Conservation (phyloP, 2,888 invertebrate genomes). For the Sarcophaga variegata region DNA sequence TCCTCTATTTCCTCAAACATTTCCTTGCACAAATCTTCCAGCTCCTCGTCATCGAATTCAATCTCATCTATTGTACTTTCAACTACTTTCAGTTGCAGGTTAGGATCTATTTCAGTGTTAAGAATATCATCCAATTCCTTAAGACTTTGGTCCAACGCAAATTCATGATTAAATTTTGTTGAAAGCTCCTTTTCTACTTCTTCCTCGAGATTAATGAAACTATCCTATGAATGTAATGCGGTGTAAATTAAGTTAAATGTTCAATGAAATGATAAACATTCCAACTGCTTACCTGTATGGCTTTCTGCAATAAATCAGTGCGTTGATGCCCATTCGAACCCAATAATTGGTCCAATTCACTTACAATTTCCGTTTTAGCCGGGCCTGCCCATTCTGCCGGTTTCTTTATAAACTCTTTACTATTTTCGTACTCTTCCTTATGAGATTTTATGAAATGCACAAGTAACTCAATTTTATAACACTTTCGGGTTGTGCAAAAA, state of each 20-base stretch:
- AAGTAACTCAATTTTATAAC: conserved; percentile 67
- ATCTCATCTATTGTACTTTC: not conserved
- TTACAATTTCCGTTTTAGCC: conserved; percentile 5
- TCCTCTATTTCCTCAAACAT: conserved; percentile 73
- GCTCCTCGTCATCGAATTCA: conserved; percentile 64
- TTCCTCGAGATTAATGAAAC: conserved; percentile 73
- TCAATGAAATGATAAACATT: not conserved
- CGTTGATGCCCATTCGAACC: not conserved
- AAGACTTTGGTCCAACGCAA: conserved; percentile 76
- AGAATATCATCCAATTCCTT: conserved; percentile 75
- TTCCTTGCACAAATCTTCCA: conserved; percentile 72
- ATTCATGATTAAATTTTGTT: conserved; percentile 70
- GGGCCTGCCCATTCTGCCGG: conserved; percentile 69
- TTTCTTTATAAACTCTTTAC: conserved; percentile 53
- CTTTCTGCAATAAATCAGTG: conserved; percentile 71
- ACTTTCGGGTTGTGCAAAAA: conserved; percentile 58
- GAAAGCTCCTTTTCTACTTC: conserved; percentile 61
- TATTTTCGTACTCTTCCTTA: conserved; percentile 52
- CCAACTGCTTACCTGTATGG: conserved; percentile 67
- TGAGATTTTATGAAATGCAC: conserved; percentile 65
- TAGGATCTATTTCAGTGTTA: conserved; percentile 69
- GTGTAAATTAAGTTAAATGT: not conserved
- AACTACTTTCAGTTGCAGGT: not conserved
- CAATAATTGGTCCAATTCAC: conserved; percentile 35
- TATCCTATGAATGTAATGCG: conserved; percentile 67